Conservation (phyloP, 2,888 invertebrate species). For the Brenthis hecate region DNA sequence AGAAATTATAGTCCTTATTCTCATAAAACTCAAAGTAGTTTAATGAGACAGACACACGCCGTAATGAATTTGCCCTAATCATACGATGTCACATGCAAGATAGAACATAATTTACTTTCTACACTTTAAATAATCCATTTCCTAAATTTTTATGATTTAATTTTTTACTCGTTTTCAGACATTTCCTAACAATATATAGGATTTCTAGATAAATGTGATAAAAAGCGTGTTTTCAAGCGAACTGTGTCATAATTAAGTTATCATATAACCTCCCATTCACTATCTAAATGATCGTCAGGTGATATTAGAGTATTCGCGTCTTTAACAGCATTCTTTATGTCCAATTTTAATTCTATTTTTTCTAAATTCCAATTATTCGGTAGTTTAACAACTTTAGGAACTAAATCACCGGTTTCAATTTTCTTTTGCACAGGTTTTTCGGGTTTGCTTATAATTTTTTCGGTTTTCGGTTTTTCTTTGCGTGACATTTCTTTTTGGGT, state of each 20-base stretch:
- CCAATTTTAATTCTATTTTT: slow-evolving; percentile 70
- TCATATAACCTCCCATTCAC: slow-evolving; percentile 73
- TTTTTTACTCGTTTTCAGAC: not conserved
- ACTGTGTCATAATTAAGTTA: slow-evolving; percentile 6
- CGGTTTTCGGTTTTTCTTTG: slow-evolving; percentile 10
- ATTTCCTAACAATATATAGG: slow-evolving; percentile 1
- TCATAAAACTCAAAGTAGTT: too few relatives aligned
- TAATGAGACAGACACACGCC: too few relatives aligned
- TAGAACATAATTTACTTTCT: too few relatives aligned
- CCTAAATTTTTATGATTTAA: not conserved
- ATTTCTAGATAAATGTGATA: slow-evolving; percentile 5
- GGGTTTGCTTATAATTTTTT: not conserved
- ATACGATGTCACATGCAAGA: too few relatives aligned
- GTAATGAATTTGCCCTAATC: too few relatives aligned
- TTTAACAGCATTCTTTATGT: slow-evolving; percentile 57
- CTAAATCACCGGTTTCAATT: slow-evolving; percentile 51
- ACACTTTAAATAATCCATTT: not conserved
- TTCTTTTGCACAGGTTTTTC: slow-evolving; percentile 35
- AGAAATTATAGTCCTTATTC: too few relatives aligned
- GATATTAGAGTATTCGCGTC: slow-evolving; percentile 55
- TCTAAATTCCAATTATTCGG: slow-evolving; percentile 84
- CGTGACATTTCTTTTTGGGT: too few relatives aligned
- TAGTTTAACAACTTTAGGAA: slow-evolving; percentile 77
- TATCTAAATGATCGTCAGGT: slow-evolving; percentile 69
- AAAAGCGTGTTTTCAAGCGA: slow-evolving; percentile 28